Base-by-base conservation (phyloP, 2,888 invertebrate species). In the Abrostola triplasia region DNA sequence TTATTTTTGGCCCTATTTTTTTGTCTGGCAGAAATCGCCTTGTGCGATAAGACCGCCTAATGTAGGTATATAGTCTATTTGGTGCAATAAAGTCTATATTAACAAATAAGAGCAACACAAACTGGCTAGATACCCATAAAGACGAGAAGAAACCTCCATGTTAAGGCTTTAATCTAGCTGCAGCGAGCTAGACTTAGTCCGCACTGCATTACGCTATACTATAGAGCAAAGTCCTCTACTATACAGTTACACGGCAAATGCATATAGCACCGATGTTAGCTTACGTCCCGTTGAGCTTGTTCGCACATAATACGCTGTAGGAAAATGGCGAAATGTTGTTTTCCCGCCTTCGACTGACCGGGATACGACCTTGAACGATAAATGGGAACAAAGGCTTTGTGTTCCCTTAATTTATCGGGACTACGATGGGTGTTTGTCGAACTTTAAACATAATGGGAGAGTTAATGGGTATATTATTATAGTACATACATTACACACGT, bases 311-410 rank as follows among this genome's bases (percentile, higher is more conserved):
- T 57, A 68, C 78, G 77, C 70, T 80, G 78, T 83, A 87, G 62
- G 86, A 73, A 83, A 89, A 91, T 87, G 87, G 78, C 84, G 83
- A 83, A 90, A 85, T 81, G 85, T 80, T 89, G 84, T 90, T 86
- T 83, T 65, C 64, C 70, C 77, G 68, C 66, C 77, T 77, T 82
- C 76, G 71, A 63, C 60, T 77, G 81, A 83, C 83, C 88, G 81
- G 76, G 68, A 49, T 24, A 7, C 63, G 64, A 68, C 80, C 78
- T 79, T 79, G 72, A 76, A 62, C 49, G 44, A 37, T 66, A 49
- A 57, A 65, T 58, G 54, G 56, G 50, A 67, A 64, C 38, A 58
- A 65, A 50, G 38, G 40, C 36, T 60, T 75, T 49, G 49, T 56
- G 35, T 47, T 54, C 54, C 12, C 37, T 42, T 41, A 36, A 38